phyloP scores from a whole-genome alignment of 2,888 invertebrate species.

The Bibio marci region DNA sequence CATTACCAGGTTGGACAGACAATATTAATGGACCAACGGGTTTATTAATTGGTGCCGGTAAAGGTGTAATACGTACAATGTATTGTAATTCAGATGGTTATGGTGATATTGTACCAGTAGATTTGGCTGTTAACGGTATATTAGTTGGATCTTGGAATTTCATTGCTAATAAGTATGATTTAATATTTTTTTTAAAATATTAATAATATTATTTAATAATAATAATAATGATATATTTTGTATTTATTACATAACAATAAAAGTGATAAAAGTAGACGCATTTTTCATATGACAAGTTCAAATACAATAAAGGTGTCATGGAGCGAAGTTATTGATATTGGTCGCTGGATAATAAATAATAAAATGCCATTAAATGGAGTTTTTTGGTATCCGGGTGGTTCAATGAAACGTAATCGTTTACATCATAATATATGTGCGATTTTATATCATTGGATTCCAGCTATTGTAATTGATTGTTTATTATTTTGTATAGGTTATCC shows the following conservation, averaged over 20 bases:
- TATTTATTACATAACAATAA: too few species aligned
- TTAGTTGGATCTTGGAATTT: slow-evolving; percentile 50
- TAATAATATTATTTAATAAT: slow-evolving; percentile 22
- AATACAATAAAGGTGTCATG: slow-evolving; percentile 69
- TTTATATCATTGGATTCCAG: slow-evolving; percentile 82
- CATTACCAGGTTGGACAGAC: slow-evolving; percentile 80
- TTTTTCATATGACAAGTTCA: slow-evolving; percentile 64
- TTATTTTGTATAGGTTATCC: slow-evolving; percentile 69
- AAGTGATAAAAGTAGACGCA: slow-evolving; percentile 36
- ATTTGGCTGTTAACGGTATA: slow-evolving; percentile 63
- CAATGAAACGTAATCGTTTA: slow-evolving; percentile 62
- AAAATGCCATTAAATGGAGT: slow-evolving; percentile 76
- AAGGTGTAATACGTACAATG: slow-evolving; percentile 80
- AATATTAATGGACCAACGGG: slow-evolving; percentile 89
- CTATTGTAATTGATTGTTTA: slow-evolving; percentile 63
- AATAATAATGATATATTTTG: too few species aligned
- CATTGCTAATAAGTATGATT: slow-evolving; percentile 33
- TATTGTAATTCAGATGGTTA: slow-evolving; percentile 61
- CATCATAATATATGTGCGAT: slow-evolving; percentile 68
- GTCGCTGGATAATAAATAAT: slow-evolving; percentile 55
- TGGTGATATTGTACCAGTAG: slow-evolving; percentile 67
- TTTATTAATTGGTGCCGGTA: slow-evolving; percentile 61
- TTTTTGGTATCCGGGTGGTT: slow-evolving; percentile 74
- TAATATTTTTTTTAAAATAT: slow-evolving; percentile 8
- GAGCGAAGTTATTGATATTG: slow-evolving; percentile 72